Evolutionary conservation across 2,113 vertebrate genomes (phyloP).

Genomic region (Helogale parvula): DNA sequence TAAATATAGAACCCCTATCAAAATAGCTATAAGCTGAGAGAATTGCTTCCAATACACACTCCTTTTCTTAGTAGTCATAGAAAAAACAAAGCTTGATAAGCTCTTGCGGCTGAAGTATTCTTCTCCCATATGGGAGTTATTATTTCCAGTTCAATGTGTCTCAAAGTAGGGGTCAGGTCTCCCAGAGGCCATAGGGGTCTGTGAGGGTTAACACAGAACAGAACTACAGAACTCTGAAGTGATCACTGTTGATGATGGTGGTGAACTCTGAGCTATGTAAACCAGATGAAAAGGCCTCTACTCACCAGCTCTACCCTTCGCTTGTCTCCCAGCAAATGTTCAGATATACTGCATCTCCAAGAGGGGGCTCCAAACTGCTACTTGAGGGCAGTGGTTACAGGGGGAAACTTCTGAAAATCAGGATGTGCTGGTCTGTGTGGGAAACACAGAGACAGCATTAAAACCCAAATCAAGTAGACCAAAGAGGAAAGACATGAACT

Average conservation of each 20-base stretch:
- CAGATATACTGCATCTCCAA: background rate
- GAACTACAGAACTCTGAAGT: slow-evolving; percentile 61
- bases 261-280: slow-evolving; percentile 70
- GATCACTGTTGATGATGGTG: slow-evolving; percentile 67
- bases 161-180: slow-evolving; percentile 81
- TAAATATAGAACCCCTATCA: slow-evolving; percentile 78
- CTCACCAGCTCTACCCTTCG: background rate
- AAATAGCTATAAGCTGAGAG: slow-evolving; percentile 82
- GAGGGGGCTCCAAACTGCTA: slow-evolving; percentile 70
- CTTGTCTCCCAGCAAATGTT: background rate
- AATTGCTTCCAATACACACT: slow-evolving; percentile 76
- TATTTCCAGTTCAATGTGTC: slow-evolving; percentile 81
- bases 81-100: slow-evolving; percentile 80
- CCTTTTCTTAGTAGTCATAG: slow-evolving; percentile 71
- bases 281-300: slow-evolving; percentile 68
- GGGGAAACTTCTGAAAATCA: background rate
- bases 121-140: slow-evolving; percentile 82
- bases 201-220: slow-evolving; percentile 76
- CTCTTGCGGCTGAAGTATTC: slow-evolving; percentile 75
- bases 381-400: background rate
- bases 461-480: background rate
- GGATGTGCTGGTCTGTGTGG: background rate
- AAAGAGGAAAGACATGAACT: background rate
- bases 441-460: background rate
- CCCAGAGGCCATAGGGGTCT: slow-evolving; percentile 73